phyloP scores from a whole-genome alignment of 2,888 invertebrate species.

The Brachycybe producta region DNA sequence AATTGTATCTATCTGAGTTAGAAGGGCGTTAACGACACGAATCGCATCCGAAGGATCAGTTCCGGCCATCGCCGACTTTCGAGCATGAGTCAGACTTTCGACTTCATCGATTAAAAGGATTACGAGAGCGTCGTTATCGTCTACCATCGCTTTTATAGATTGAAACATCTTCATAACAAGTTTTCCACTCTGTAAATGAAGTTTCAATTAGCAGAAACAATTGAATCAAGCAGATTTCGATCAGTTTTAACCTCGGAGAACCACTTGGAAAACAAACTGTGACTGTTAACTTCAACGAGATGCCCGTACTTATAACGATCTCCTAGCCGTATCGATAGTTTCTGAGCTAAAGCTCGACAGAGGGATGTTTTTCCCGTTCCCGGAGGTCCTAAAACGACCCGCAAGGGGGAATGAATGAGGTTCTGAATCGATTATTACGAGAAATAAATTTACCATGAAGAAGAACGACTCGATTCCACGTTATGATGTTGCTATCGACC shows the following conservation, averaged over 20 bases:
- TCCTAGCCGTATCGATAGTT: slow-evolving; percentile 59
- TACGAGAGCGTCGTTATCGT: slow-evolving; percentile 62
- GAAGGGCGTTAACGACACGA: slow-evolving; percentile 87
- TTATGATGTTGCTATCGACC: slow-evolving; percentile 68
- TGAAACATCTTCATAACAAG: slow-evolving; percentile 83
- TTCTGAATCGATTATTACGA: slow-evolving; percentile 7
- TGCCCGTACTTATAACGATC: slow-evolving; percentile 53
- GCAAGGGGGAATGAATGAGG: neutral
- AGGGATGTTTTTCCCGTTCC: slow-evolving; percentile 93
- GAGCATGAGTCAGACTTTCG: slow-evolving; percentile 81
- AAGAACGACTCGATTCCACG: slow-evolving; percentile 75
- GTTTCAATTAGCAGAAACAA: slow-evolving; percentile 5
- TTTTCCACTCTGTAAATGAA: slow-evolving; percentile 69
- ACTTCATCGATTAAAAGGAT: slow-evolving; percentile 91
- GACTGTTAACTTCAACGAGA: slow-evolving; percentile 89
- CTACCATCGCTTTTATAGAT: slow-evolving; percentile 61
- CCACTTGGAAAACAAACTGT: slow-evolving; percentile 96
- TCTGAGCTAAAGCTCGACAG: slow-evolving; percentile 87
- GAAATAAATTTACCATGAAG: slow-evolving; percentile 47
- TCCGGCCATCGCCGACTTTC: slow-evolving; percentile 56
- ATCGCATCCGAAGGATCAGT: slow-evolving; percentile 91
- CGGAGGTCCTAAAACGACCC: slow-evolving; percentile 48
- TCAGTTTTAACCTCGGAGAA: slow-evolving; percentile 65
- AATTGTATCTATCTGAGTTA: slow-evolving; percentile 85
- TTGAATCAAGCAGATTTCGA: slow-evolving; percentile 17